Evolutionary conservation across 1,140 invertebrate genomes (phyloP).

Genomic region (Hesperophylax magnus): DNA sequence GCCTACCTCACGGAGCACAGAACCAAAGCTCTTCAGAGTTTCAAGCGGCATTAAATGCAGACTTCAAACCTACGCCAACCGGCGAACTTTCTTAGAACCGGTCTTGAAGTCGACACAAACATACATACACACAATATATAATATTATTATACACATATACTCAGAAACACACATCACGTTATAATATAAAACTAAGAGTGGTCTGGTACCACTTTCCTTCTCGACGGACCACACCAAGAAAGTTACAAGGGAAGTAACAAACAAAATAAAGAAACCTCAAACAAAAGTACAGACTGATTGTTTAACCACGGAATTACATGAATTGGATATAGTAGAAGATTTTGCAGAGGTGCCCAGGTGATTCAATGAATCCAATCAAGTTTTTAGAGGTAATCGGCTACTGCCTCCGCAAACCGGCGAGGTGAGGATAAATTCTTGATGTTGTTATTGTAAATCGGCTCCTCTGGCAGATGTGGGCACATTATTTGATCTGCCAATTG

Average conservation of each 20-base stretch:
- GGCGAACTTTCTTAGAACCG: constrained; percentile 28
- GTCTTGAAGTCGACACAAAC: not conserved
- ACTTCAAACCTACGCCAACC: not conserved
- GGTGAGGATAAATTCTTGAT: constrained; percentile 3
- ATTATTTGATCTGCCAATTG: constrained; percentile 7
- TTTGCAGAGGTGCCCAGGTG: not conserved
- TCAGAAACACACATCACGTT: constrained; percentile 2
- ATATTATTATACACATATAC: not conserved
- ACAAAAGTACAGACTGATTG: not conserved
- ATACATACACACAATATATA: not conserved
- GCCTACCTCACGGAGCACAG: not conserved
- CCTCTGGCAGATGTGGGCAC: not conserved
- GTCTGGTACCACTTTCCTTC: constrained; percentile 34
- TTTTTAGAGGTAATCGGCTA: not conserved
- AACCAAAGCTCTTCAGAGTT: not conserved
- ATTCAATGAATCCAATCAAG: not conserved
- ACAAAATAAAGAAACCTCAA: not conserved
- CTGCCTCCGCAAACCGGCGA: not conserved
- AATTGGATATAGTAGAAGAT: not conserved
- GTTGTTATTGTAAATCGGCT: not conserved
- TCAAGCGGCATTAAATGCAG: constrained; percentile 9
- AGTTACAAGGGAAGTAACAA: not conserved
- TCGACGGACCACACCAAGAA: not conserved
- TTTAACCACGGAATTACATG: too few relatives aligned
- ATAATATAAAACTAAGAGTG: constrained; percentile 27